These are phyloP conservation scores for Apus apus DNA, from an alignment of 2,113 vertebrate species.

Conservation along the genomic window DNA sequence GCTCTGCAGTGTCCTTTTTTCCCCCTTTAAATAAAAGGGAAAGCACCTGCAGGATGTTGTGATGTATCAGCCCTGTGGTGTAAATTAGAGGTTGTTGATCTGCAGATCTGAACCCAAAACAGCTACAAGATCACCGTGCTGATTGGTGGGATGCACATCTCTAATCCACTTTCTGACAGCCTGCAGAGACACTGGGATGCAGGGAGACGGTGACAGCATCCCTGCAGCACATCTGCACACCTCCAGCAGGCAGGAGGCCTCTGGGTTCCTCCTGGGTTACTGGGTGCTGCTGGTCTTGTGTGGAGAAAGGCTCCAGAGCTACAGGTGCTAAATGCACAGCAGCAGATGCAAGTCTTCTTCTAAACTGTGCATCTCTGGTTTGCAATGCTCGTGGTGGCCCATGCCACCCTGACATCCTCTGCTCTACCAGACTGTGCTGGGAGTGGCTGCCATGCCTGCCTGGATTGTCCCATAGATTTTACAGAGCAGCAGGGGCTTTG, in stretches of 20 bases:
- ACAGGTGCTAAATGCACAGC: accelerated
- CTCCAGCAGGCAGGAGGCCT: not conserved
- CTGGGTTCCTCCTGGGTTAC: not conserved
- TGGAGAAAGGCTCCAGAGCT: not conserved
- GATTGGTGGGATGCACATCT: not conserved
- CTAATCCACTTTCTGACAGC: not conserved
- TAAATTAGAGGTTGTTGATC: not conserved
- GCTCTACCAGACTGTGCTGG: not conserved
- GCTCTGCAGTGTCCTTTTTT: not conserved
- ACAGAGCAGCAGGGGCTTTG: not conserved
- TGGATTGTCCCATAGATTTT: not conserved
- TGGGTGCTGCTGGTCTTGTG: not conserved
- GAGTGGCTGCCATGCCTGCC: not conserved
- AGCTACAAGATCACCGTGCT: not conserved
- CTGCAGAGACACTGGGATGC: not conserved
- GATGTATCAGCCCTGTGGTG: not conserved
- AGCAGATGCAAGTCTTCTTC: not conserved
- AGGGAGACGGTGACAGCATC: not conserved
- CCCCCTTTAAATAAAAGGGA: not conserved
- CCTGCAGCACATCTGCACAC: not conserved
- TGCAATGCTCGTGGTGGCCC: not conserved
- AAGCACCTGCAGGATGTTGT: not conserved
- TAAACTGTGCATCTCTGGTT: not conserved
- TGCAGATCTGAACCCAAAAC: not conserved
- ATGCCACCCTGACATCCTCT: not conserved